Evolutionary conservation across 2,888 invertebrate genomes (phyloP), one percentile per base, ranked within the genome.

Genomic region (Erannis defoliaria): DNA sequence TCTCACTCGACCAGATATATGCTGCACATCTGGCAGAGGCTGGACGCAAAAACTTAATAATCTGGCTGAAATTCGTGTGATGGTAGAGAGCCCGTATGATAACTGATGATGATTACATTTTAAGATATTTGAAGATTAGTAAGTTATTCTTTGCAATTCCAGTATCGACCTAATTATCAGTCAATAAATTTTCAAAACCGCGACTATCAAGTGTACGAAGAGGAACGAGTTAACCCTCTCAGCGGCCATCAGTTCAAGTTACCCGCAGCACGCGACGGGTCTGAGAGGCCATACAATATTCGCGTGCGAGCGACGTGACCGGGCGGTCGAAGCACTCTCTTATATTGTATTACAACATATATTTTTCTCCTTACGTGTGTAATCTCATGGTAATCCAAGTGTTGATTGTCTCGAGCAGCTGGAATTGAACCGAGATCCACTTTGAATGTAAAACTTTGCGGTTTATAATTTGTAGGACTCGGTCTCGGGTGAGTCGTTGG

Each of bases 331-430:
- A 66, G 63, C 67, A 54, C 63, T 61, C 45, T 68, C 72, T 74
- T 73, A 72, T 70, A 66, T 71, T 68, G 72, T 74, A 76, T 74
- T 72, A 73, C 70, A 70, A 71, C 73, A 73, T 73, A 72, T 72
- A 71, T 69, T 66, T 70, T 67, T 63, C 66, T 62, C 65, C 66
- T 68, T 62, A 70, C 70, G 70, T 68, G 68, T 67, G 70, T 71
- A 71, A 71, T 68, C 68, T 68, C 70, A 67, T 62, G 65, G 68
- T 71, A 67, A 71, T 71, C 70, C 67, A 56, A 58, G 65, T 64
- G 70, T 68, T 68, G 70, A 71, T 71, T 71, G 70, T 68, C 67
- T 68, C 42, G 66, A 66, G 60, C 57, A 62, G 65, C 58, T 62
- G 65, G 55, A 68, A 70, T 68, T 60, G 70, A 59, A 53, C 62